phyloP scores from a whole-genome alignment of 64 coral and sea anemone species.

The Montipora sp. region DNA sequence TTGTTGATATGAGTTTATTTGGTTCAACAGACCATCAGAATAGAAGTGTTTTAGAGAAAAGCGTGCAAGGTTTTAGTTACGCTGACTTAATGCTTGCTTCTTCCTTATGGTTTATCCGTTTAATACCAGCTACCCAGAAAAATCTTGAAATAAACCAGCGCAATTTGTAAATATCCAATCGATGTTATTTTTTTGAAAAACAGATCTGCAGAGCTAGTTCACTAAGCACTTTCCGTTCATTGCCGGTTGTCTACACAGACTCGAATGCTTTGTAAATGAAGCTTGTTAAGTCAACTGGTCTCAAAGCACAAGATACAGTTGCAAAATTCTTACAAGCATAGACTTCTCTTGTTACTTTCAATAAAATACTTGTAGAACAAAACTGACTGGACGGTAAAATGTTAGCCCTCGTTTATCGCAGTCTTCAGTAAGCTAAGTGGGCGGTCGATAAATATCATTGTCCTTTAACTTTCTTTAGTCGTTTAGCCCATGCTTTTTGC shows the following conservation, averaged over 20 bases:
- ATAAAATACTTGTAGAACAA: too few relatives aligned
- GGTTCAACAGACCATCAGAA: too few relatives aligned
- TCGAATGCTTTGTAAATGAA: background rate
- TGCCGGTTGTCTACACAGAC: background rate
- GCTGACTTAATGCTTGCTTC: background rate
- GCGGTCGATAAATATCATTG: background rate
- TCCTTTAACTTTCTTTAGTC: background rate
- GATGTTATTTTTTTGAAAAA: background rate
- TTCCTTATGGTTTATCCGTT: conserved; percentile 7
- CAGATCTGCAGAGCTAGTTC: background rate
- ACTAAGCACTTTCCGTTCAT: conserved; percentile 1
- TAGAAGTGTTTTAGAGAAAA: background rate
- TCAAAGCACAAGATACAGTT: background rate
- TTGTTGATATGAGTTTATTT: too few relatives aligned
- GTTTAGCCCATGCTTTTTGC: background rate
- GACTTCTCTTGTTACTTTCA: background rate
- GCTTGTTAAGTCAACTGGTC: background rate
- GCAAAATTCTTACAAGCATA: background rate
- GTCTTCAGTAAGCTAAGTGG: background rate
- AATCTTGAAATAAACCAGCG: background rate
- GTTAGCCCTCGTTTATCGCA: too few relatives aligned
- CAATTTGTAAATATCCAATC: background rate
- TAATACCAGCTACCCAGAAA: background rate
- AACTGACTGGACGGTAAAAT: too few relatives aligned
- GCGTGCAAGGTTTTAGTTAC: background rate